Base-by-base conservation (phyloP, 64 coral and sea anemone genomes). In the Pocillopora damicornis region DNA sequence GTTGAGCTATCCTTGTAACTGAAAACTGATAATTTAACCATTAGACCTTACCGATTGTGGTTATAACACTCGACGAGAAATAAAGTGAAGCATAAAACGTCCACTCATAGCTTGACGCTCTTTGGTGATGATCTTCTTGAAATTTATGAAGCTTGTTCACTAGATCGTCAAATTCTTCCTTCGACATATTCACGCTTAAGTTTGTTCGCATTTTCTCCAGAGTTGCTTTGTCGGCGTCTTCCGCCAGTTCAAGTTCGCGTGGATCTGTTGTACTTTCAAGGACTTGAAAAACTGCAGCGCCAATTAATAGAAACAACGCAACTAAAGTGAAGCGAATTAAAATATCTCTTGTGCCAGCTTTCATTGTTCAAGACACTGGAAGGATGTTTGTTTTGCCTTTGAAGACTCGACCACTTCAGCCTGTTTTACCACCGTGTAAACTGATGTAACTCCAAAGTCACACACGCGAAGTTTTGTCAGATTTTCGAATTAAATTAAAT, bases 11-110 rank as follows among this genome's bases (percentile, higher is more conserved):
- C 42, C 7, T 7, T 51, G 42, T 51, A 51, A 2, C 42, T 51
- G 42, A 51, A 51, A 51, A 51, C 42, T 42, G 1, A 63, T 75
- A 11, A 66, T 77, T 51, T 15, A 37, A 11, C 26, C 11, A 13
- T n/a, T 36, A 59, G 36, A 14, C 89, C 92, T 61, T 93, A 93
- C 92, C 92, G 64, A 90, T 93, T 34, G 92, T 93, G 1, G 92
- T 86, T 56, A 93, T 67, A 59, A 93, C 92, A 89, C 88, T 93
- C 11, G 92, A 79, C 12, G 92, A 93, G 51, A 93, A 93, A 76
- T 93, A 93, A 11, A 93, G 88, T 25, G 92, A 73, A 2, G 79
- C 75, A 26, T 83, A 93, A 83, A 83, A 93, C 58, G 92, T 86
- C 92, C 92, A 93, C 16, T 89, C 79, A 74, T 62, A 45, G 64